Base-by-base conservation (phyloP, 2,797 vertebrate genomes). In the Epinephelus malabaricus region DNA sequence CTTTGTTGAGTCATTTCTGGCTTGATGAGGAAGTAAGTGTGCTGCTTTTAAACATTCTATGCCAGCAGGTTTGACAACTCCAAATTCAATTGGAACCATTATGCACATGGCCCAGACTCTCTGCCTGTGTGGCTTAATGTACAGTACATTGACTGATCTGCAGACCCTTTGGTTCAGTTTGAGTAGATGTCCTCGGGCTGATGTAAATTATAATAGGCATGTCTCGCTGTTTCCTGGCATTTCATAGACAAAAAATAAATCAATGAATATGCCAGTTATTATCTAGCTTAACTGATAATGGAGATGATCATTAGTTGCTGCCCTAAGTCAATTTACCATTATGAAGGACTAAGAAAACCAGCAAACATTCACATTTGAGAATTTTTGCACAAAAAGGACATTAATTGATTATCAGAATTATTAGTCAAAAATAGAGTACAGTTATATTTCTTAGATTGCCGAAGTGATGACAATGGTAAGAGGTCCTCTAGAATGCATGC, bases 1-100 rank as follows among this genome's bases (percentile, higher is more conserved):
- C 10, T 51, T 56, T 75, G 14, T 50, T 72, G 14, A 83, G 13
- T 54, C 2, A 76, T 78, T 80, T 79, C 46, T 34, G 23, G 43
- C n/a, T 49, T 45, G 38, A 69, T 1, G 13, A 70, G 53, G 63
- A 83, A 67, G 34, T 65, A 23, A 43, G 68, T 2, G 13, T 67
- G 8, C 15, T 46, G 4, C 4, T 69, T 40, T 50, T 55, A 46
- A 46, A 25, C 3, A 23, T 40, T n/a, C 30, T 38, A 49, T 5
- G 2, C 43, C 49, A 38, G 21, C 55, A 70, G 50, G 46, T 79
- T 69, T 71, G 40, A 58, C 45, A n/a, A 56, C 43, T 38, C 23
- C 6, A 73, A 21, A 23, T 55, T 17, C 14, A 15, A 14, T 19
- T 63, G 43, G 61, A 34, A 4, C 14, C 54, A 11, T 53, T 6